Conservation (phyloP, 2,797 vertebrate species). For the Phoeniculus purpureus region DNA sequence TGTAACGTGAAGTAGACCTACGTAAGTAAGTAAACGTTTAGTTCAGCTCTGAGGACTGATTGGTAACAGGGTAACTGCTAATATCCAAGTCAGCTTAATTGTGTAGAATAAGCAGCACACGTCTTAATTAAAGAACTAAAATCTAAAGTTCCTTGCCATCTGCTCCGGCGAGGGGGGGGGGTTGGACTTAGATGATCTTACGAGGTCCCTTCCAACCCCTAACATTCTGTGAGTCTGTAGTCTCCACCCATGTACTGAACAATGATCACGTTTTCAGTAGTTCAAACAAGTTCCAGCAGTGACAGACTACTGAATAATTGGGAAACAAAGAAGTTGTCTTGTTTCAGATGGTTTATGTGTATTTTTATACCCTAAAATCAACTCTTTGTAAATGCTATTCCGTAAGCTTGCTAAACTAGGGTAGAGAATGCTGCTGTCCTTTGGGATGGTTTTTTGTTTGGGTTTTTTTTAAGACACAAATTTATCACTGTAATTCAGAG, state of each 20-base stretch:
- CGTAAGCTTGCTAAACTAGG: not conserved
- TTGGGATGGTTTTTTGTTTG: not conserved
- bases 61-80: slow-evolving; percentile 20
- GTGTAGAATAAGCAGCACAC: not conserved
- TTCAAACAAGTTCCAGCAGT: not conserved
- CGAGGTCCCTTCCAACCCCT: too few species aligned
- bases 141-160: not conserved
- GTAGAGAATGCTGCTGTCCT: slow-evolving; percentile 35
- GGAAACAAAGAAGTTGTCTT: not conserved
- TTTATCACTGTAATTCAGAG: slow-evolving; percentile 37
- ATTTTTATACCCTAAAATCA: slow-evolving; percentile 55
- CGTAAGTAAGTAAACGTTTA: not conserved
- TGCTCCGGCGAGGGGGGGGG: too few species aligned
- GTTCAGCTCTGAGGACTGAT: slow-evolving; percentile 6
- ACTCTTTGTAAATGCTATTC: slow-evolving; percentile 28
- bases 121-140: not conserved
- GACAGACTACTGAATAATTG: slow-evolving; percentile 40
- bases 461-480: slow-evolving; percentile 2
- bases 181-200: too few species aligned
- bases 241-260: not conserved
- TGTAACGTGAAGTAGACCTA: not conserved
- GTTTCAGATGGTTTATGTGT: slow-evolving; percentile 11
- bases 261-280: not conserved
- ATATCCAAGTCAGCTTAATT: slow-evolving; percentile 18
- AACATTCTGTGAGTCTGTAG: too few species aligned